A percentile compares a stretch with the other conserved stretches of the same genome.
phyloP scores from a whole-genome alignment of 2,113 vertebrate species.

The Todiramphus saurophagus region DNA sequence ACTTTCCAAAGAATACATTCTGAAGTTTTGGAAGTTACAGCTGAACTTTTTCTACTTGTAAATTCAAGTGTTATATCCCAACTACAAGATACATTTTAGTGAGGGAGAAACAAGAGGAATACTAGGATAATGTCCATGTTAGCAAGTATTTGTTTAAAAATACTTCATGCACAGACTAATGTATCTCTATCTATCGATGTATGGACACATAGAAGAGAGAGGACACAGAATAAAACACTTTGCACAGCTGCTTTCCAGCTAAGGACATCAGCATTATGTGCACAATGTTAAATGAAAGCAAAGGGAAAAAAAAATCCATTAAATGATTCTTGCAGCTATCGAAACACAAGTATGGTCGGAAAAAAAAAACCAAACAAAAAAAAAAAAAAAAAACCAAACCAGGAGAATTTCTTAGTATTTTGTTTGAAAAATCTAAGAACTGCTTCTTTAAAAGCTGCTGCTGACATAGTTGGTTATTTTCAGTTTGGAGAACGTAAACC shows the following conservation, averaged over 20 bases:
- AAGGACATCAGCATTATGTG: not conserved
- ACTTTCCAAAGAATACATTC: not conserved
- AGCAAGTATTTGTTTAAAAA: not conserved
- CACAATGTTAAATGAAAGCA: not conserved
- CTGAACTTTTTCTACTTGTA: not conserved
- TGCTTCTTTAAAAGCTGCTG: not conserved
- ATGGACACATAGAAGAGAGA: not conserved
- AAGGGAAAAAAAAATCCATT: not conserved
- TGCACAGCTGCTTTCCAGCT: not conserved
- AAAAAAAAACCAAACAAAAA: no score
- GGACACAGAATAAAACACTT: not conserved
- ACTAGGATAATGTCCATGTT: not conserved
- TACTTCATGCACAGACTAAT: not conserved
- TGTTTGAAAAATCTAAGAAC: not conserved
- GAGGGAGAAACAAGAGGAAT: not conserved
- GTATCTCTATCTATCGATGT: not conserved
- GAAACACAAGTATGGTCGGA: not conserved
- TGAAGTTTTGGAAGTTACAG: not conserved
- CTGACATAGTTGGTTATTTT: not conserved
- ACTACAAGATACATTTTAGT: not conserved
- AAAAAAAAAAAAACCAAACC: no score
- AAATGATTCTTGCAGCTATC: not conserved
- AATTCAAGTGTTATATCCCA: not conserved
- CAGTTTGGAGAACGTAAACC: not conserved
- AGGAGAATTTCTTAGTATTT: not conserved